phyloP scores from a whole-genome alignment of 2,797 vertebrate genomes.

The Spondyliosoma cantharus region DNA sequence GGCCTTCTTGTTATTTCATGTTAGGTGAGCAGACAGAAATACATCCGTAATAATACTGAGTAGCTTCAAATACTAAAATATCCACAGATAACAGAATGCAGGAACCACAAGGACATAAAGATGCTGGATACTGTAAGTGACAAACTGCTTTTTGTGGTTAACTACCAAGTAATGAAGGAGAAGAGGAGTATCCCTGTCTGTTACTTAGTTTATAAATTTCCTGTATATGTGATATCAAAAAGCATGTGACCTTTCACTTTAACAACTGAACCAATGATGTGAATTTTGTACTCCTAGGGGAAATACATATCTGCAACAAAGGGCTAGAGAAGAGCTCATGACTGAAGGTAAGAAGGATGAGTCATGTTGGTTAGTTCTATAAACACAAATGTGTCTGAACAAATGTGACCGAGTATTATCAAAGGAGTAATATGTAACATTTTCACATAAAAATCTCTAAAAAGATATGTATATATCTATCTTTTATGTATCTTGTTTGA shows the following conservation, averaged over 20 bases:
- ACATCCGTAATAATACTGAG: too few species aligned
- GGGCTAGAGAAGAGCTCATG: background rate
- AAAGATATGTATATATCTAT: too few species aligned
- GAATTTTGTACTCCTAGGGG: background rate
- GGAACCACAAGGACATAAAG: background rate
- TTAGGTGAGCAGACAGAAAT: too few species aligned
- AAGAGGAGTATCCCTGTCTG: background rate
- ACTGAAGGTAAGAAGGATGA: background rate
- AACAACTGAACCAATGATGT: background rate
- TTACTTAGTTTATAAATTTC: background rate
- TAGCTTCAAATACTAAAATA: too few species aligned
- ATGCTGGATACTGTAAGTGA: conserved; percentile 44
- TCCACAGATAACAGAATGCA: too few species aligned
- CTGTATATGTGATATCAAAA: background rate
- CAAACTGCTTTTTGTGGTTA: conserved; percentile 88
- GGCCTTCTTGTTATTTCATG: background rate
- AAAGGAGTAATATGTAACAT: too few species aligned
- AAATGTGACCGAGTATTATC: background rate
- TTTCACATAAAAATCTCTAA: too few species aligned
- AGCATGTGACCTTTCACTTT: background rate
- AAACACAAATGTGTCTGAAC: background rate
- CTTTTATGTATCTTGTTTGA: too few species aligned
- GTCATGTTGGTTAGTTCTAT: background rate
- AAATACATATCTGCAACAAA: background rate
- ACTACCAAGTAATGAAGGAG: conserved; percentile 89